Conservation (phyloP, 2,797 vertebrate genomes). For the Nasua narica region DNA sequence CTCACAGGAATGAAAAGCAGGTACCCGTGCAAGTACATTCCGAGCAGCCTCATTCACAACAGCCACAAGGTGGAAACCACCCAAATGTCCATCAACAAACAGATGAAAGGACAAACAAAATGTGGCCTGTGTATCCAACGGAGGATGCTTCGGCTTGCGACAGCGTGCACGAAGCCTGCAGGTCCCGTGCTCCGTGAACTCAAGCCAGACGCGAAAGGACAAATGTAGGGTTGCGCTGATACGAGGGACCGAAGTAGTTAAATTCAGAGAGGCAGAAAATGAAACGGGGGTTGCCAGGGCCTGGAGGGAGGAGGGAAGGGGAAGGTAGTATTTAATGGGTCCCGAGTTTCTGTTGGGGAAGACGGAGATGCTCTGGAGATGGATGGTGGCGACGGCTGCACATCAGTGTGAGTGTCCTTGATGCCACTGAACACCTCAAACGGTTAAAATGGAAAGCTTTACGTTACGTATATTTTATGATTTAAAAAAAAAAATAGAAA, state of each 20-base stretch:
- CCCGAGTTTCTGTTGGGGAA: neutral
- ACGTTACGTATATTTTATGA: neutral
- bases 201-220: neutral
- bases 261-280: neutral
- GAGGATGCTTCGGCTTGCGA: neutral
- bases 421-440: neutral
- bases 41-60: neutral
- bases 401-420: neutral
- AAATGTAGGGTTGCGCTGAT: neutral
- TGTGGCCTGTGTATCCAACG: neutral
- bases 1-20: neutral
- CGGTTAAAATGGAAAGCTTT: neutral
- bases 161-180: neutral
- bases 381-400: fast-evolving
- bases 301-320: no score
- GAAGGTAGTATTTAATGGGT: no score
- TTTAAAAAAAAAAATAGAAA: neutral
- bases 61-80: neutral
- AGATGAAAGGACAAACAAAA: neutral
- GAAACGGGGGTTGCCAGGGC: neutral
- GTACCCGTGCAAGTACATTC: neutral
- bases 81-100: neutral
- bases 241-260: neutral
- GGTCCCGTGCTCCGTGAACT: neutral
- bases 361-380: neutral